Percentiles rank a stretch among this genome's conserved stretches.
These are phyloP conservation scores for Stenodera caucasica DNA, from an alignment of 2,888 invertebrate species.

Conservation along the genomic window DNA sequence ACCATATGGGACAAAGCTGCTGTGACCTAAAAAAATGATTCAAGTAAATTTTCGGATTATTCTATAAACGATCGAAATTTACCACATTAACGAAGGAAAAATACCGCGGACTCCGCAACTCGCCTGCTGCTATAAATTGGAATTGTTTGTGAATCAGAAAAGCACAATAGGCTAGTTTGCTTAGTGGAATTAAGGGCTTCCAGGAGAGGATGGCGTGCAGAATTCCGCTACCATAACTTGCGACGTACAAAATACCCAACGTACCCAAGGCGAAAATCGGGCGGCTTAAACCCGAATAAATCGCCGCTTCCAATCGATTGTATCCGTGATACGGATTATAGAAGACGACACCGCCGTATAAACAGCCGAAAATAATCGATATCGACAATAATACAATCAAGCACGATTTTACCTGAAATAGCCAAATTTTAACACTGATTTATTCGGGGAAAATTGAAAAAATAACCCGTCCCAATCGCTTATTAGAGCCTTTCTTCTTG, in stretches of 20 bases:
- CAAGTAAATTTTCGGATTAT: not conserved
- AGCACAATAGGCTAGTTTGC: slow-evolving; percentile 63
- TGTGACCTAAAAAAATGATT: slow-evolving; percentile 52
- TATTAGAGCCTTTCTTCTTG: slow-evolving; percentile 44
- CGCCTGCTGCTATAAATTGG: slow-evolving; percentile 58
- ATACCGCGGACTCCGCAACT: slow-evolving; percentile 56
- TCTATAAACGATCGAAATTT: slow-evolving; percentile 33
- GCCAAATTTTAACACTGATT: too few relatives aligned
- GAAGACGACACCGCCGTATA: slow-evolving; percentile 59
- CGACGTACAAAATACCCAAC: slow-evolving; percentile 57
- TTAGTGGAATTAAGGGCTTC: slow-evolving; percentile 63
- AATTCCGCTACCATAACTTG: slow-evolving; percentile 57
- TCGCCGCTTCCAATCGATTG: slow-evolving; percentile 58
- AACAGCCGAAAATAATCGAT: slow-evolving; percentile 55
- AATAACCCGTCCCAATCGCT: slow-evolving; percentile 42
- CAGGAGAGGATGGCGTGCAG: slow-evolving; percentile 59
- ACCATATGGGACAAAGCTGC: slow-evolving; percentile 57
- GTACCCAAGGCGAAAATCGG: slow-evolving; percentile 61
- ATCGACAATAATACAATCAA: slow-evolving; percentile 54
- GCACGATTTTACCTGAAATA: slow-evolving; percentile 56
- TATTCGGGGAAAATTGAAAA: too few relatives aligned
- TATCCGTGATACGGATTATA: slow-evolving; percentile 58
- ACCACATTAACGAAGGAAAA: slow-evolving; percentile 52
- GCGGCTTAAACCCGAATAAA: slow-evolving; percentile 62
- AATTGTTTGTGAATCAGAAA: slow-evolving; percentile 62